A percentile compares a stretch with the other conserved stretches of the same genome.
Conservation (phyloP, 2,797 vertebrate genomes). For the Myotis planiceps region DNA sequence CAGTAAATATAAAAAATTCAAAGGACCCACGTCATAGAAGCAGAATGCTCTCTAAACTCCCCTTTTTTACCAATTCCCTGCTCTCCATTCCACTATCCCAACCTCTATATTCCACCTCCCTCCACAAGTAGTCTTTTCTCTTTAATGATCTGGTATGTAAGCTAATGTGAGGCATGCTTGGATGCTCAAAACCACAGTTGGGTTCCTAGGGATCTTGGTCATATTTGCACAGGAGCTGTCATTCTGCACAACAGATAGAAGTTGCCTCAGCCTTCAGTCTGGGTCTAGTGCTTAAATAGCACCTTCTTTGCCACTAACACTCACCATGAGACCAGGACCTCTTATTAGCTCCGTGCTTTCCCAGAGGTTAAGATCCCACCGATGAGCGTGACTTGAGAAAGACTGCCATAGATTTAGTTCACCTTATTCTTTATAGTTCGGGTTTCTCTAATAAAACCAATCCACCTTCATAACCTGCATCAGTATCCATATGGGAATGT, state of each 20-base stretch:
- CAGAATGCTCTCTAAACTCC: not conserved
- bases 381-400: not conserved
- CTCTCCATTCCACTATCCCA: not conserved
- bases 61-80: not conserved
- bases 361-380: not conserved
- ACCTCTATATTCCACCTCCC: not conserved
- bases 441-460: not conserved
- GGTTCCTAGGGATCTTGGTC: not conserved
- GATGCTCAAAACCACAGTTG: not conserved
- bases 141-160: constrained; percentile 41
- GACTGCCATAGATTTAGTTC: not conserved
- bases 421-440: not conserved
- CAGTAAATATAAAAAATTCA: not conserved
- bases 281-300: not conserved
- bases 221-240: not conserved
- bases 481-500: not conserved
- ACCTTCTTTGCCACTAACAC: not conserved
- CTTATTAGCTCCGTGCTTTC: not conserved
- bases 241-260: not conserved
- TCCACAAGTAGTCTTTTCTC: constrained; percentile 1
- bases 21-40: not conserved
- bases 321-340: not conserved
- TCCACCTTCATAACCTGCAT: not conserved
- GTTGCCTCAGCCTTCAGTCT: not conserved
- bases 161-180: constrained; percentile 1